phyloP scores from a whole-genome alignment of 1,140 invertebrate genomes.

The Heliconius hewitsoni region DNA sequence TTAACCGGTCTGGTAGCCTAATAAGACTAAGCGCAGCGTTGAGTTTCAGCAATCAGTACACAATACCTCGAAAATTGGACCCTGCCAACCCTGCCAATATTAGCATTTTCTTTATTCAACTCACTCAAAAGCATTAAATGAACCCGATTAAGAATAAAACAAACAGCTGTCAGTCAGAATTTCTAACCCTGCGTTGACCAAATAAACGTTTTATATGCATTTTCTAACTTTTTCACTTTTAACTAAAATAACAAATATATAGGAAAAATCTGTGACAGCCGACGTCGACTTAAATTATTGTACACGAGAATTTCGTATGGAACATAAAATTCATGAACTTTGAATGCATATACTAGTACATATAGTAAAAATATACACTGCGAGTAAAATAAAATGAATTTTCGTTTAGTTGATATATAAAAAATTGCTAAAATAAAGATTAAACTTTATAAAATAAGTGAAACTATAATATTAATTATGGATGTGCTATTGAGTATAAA shows the following conservation, averaged over 20 bases:
- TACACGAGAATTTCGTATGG: constrained; percentile 25
- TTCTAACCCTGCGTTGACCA: background rate
- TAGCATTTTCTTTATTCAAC: too few species aligned
- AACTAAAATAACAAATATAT: constrained; percentile 33
- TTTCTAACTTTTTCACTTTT: background rate
- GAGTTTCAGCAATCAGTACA: too few species aligned
- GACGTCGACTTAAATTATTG: constrained; percentile 32
- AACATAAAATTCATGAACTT: constrained; percentile 27
- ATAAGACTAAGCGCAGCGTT: too few species aligned
- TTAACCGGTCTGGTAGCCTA: too few species aligned
- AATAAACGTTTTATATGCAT: background rate
- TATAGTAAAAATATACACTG: constrained; percentile 12
- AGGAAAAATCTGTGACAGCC: constrained; percentile 23
- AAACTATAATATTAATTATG: background rate
- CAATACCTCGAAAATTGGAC: too few species aligned
- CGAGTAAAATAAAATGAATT: constrained; percentile 9
- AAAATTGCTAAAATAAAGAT: background rate
- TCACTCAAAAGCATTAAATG: too few species aligned
- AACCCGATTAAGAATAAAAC: too few species aligned
- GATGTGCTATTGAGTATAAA: too few species aligned
- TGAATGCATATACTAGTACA: background rate
- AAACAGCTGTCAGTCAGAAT: background rate
- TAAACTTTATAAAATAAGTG: background rate
- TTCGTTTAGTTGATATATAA: constrained; percentile 10
- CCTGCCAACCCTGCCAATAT: too few species aligned